Base-by-base conservation (phyloP, 2,797 vertebrate genomes). In the Poeciliopsis infans region DNA sequence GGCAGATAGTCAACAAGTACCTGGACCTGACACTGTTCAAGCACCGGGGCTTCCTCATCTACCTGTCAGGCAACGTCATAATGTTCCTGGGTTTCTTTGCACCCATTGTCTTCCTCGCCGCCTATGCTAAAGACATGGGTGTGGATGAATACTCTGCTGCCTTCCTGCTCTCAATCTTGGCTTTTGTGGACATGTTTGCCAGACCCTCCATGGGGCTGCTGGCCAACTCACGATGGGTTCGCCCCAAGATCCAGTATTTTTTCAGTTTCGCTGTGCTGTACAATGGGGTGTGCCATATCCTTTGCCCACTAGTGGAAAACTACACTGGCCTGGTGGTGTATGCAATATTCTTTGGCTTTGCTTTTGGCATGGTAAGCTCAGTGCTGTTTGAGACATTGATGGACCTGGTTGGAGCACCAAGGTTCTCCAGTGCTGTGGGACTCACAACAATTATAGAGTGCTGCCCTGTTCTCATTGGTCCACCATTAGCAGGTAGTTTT, bases 81-180 rank as follows among this genome's bases (percentile, higher is more conserved):
- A 98, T 99, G 98, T 99, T 99, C 85, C 49, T 99, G 1, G 98
- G 98, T 1, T 98, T 99, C 91, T 99, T 99, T 0, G 96, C 98
- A 10, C 98, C 98, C 0, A 96, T 99, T 69, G 98, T 99, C 66
- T 99, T 99, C 89, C 94, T 99, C 51, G 94, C 98, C 5, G 96
- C 97, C 1, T 99, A 97, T 39, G 98, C 98, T 78, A 99, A 98
- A 84, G 96, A 99, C 91, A 97, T 95, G 80, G 98, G 97, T 11
- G 96, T 99, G 47, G 97, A 98, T 77, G 97, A 99, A 86, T 99
- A 99, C 92, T 98, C 96, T 0, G 96, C 98, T 25, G 98, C 98
- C 10, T 97, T 98, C 88, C 93, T 99, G 87, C 96, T 99, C 2
- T 99, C 98, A 13, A 95, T 99, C 74, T 93, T 99, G 91, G 98